These are phyloP conservation scores for Cotesia congregata DNA, from an alignment of 2,888 invertebrate genomes.

Conservation along the genomic window DNA sequence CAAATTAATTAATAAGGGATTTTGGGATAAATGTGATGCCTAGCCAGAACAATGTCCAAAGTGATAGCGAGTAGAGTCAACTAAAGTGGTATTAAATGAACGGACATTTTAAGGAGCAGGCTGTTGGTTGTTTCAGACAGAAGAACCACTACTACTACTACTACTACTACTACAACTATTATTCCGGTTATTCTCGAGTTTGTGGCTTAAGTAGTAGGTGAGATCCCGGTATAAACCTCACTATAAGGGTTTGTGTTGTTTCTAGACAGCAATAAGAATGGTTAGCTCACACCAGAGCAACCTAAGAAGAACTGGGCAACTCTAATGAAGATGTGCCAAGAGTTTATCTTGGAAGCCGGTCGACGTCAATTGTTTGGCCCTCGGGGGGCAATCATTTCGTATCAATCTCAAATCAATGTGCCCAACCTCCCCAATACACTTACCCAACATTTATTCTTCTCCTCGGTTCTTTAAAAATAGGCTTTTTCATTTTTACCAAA, in stretches of 20 bases:
- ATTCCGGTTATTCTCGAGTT: not conserved
- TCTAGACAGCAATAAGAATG: conserved; percentile 61
- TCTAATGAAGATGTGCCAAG: conserved; percentile 68
- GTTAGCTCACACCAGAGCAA: conserved; percentile 50
- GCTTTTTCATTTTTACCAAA: not conserved
- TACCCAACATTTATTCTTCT: not conserved
- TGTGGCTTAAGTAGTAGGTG: conserved; percentile 45
- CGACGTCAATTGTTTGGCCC: conserved; percentile 58
- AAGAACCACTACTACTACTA: too few relatives aligned
- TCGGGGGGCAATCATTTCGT: conserved; percentile 59
- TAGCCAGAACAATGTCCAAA: not conserved
- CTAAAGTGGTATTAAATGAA: conserved; percentile 50
- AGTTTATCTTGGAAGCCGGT: conserved; percentile 63
- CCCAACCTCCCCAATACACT: not conserved
- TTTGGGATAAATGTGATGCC: not conserved
- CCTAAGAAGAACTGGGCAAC: conserved; percentile 53
- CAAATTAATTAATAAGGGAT: conserved; percentile 9
- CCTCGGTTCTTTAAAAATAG: not conserved
- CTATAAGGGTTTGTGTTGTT: conserved; percentile 58
- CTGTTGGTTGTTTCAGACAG: too few relatives aligned
- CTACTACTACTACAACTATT: too few relatives aligned
- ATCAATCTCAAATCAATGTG: conserved; percentile 38
- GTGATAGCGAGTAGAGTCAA: conserved; percentile 43
- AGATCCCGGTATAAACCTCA: not conserved
- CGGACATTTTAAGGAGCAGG: conserved; percentile 13